Percentiles rank a stretch among this genome's conserved stretches.
Evolutionary conservation across 2,113 vertebrate species (phyloP).

Genomic region (Trochalopteron elliotii): DNA sequence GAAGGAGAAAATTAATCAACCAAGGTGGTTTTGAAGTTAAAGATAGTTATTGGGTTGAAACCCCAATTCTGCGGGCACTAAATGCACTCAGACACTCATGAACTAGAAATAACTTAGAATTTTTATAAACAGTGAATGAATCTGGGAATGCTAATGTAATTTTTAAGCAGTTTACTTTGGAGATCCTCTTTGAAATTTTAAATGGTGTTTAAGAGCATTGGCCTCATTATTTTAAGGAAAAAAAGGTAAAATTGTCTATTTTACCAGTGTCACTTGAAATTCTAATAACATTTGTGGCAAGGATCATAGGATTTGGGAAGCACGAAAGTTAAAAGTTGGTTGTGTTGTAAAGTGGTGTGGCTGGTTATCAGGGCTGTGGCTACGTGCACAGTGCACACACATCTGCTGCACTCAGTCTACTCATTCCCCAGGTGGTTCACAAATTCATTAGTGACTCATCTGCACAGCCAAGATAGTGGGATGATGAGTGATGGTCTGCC

Average conservation of each 20-base stretch:
- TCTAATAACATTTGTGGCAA: background rate
- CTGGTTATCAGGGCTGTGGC: background rate
- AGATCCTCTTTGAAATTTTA: background rate
- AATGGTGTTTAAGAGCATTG: background rate
- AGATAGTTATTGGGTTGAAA: background rate
- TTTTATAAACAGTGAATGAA: background rate
- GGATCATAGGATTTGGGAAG: background rate
- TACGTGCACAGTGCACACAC: background rate
- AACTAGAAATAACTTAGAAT: background rate
- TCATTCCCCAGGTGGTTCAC: background rate
- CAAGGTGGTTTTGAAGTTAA: background rate
- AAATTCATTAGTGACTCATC: background rate
- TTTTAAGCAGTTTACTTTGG: background rate
- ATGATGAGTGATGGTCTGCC: background rate
- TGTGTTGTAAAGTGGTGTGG: accelerated
- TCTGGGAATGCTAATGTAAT: background rate
- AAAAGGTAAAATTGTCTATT: background rate
- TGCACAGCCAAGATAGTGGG: background rate
- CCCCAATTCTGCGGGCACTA: background rate
- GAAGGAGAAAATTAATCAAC: background rate
- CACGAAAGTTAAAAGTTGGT: background rate
- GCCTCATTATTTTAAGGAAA: background rate
- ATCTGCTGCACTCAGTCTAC: background rate
- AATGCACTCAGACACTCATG: background rate
- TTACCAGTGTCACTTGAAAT: background rate